These are phyloP conservation scores for Pomatorhinus ruficollis DNA, from an alignment of 2,113 vertebrate genomes.

Conservation along the genomic window DNA sequence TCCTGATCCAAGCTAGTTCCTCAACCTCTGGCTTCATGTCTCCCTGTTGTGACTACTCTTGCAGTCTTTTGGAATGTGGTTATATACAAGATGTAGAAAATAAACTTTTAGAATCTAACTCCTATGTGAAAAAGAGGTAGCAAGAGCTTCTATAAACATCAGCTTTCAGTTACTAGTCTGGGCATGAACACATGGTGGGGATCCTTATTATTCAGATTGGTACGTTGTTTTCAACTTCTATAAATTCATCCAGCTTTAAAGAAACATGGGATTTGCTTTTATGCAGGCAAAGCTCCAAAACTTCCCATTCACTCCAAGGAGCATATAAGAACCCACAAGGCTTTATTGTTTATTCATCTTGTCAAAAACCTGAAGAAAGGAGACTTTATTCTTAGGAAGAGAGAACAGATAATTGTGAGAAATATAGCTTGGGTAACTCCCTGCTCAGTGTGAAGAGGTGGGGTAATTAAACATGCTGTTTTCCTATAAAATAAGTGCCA, in stretches of 20 bases:
- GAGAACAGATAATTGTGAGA: slow-evolving; percentile 8
- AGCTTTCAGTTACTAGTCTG: neutral
- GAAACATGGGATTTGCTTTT: neutral
- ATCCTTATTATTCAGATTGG: neutral
- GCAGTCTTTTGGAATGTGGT: neutral
- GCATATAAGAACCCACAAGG: neutral
- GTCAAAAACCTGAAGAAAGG: neutral
- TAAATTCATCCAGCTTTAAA: neutral
- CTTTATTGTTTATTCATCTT: slow-evolving; percentile 38
- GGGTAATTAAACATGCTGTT: neutral
- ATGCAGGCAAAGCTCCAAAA: neutral
- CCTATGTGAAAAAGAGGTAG: neutral
- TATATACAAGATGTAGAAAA: neutral
- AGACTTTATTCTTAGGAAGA: neutral
- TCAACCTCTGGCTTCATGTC: neutral
- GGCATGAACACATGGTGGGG: neutral
- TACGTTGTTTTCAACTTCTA: neutral
- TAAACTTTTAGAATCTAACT: neutral
- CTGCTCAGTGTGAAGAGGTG: neutral
- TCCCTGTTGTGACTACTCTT: neutral
- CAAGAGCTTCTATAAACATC: neutral
- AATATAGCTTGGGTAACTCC: neutral
- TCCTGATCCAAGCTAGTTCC: neutral
- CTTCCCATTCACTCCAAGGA: neutral
- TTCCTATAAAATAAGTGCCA: slow-evolving; percentile 19